Conservation (phyloP, 2,888 invertebrate species). For the Chymomyza amoena region DNA sequence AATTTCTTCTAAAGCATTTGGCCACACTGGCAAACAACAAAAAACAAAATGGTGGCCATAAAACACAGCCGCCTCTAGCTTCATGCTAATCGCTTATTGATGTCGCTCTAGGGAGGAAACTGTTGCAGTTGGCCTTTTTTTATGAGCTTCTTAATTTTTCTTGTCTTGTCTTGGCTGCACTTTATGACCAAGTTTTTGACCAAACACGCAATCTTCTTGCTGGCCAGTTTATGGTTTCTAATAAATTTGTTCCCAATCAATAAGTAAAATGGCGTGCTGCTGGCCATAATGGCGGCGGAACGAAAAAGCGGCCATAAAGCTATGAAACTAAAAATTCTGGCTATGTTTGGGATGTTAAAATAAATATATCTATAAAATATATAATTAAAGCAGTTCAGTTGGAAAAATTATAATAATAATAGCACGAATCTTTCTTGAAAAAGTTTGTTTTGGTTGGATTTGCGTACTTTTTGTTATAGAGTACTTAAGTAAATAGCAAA, state of each 20-base stretch:
- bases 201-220: conserved; percentile 25
- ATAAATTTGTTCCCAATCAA: conserved; percentile 45
- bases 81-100: conserved; percentile 54
- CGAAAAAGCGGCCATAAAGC: not conserved
- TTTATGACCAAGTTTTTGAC: conserved; percentile 24
- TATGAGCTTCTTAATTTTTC: conserved; percentile 57
- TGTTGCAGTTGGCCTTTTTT: conserved; percentile 37
- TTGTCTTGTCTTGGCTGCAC: conserved; percentile 43
- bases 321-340: too few relatives aligned
- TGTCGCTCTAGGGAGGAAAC: conserved; percentile 9
- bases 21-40: not conserved
- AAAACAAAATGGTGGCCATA: conserved; percentile 28
- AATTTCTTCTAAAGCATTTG: not conserved
- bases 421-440: too few relatives aligned
- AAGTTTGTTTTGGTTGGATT: too few relatives aligned
- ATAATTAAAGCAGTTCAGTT: too few relatives aligned
- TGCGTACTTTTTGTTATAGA: too few relatives aligned
- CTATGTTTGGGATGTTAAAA: too few relatives aligned
- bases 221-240: conserved; percentile 26
- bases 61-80: conserved; percentile 29
- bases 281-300: not conserved
- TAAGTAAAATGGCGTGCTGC: conserved; percentile 20
- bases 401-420: too few relatives aligned
- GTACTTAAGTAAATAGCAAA: too few relatives aligned
- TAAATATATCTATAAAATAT: too few relatives aligned